Percentiles rank a stretch among this genome's conserved stretches.
These are phyloP conservation scores for Phaethon lepturus DNA, from an alignment of 2,113 vertebrate species.

Conservation along the genomic window DNA sequence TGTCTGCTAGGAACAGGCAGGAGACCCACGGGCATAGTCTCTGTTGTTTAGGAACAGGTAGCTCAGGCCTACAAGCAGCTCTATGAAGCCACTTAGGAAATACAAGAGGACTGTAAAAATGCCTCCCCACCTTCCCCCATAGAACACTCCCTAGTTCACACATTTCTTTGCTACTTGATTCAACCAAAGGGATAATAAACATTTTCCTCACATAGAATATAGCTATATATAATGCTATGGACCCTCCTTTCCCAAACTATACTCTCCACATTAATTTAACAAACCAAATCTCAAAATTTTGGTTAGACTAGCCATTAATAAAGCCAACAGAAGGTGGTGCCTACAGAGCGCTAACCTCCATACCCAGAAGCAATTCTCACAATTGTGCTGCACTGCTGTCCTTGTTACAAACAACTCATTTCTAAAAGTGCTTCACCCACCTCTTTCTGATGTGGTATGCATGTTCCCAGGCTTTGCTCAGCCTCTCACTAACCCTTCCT, in stretches of 20 bases:
- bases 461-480: neutral
- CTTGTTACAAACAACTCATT: neutral
- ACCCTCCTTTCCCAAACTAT: neutral
- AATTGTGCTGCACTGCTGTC: neutral
- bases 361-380: neutral
- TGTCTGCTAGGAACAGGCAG: neutral
- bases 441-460: fast-evolving
- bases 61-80: neutral
- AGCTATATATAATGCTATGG: fast-evolving
- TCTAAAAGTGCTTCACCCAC: neutral
- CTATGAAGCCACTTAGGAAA: neutral
- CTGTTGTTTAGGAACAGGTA: neutral
- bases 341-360: neutral
- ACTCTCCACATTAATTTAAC: neutral
- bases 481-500: neutral
- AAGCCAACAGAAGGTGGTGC: neutral
- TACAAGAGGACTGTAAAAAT: neutral
- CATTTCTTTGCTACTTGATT: neutral
- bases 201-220: neutral
- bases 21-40: neutral
- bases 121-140: fast-evolving
- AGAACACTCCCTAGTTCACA: neutral
- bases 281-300: neutral
- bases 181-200: neutral
- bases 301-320: neutral